Evolutionary conservation across 2,113 vertebrate genomes (phyloP).

Genomic region (Hippopotamus amphibius): DNA sequence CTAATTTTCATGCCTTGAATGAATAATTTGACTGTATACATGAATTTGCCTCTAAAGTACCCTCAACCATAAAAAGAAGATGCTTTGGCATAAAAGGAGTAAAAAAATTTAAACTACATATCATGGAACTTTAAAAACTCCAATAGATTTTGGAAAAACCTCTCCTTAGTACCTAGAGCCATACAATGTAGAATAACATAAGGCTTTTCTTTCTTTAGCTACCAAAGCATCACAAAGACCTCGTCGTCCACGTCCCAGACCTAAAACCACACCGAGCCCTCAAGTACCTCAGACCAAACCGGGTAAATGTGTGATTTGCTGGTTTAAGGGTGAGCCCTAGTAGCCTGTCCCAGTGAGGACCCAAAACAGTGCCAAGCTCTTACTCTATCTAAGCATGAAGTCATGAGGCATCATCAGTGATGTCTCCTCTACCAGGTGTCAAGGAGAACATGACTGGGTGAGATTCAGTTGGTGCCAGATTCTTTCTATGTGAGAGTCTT

Average conservation of each 20-base stretch:
- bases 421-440: background rate
- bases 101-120: background rate
- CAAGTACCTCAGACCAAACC: conserved; percentile 59
- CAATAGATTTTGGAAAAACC: background rate
- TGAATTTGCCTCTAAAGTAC: background rate
- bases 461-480: background rate
- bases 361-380: background rate
- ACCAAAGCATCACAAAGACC: conserved; percentile 61
- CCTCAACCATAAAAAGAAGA: background rate
- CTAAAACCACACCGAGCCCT: conserved; percentile 71
- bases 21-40: background rate
- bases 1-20: conserved; percentile 1
- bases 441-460: background rate
- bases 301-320: conserved; percentile 76
- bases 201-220: conserved; percentile 78
- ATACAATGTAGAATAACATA: conserved; percentile 10
- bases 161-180: background rate
- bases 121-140: conserved; percentile 14
- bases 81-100: background rate
- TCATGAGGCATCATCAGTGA: background rate
- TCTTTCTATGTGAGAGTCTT: background rate
- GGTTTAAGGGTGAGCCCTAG: background rate
- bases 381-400: background rate
- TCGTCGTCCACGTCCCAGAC: conserved; percentile 52
- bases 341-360: background rate